Evolutionary conservation across 2,113 vertebrate species (phyloP), one percentile per base, ranked within the genome.

Genomic region (Tupaia tana): DNA sequence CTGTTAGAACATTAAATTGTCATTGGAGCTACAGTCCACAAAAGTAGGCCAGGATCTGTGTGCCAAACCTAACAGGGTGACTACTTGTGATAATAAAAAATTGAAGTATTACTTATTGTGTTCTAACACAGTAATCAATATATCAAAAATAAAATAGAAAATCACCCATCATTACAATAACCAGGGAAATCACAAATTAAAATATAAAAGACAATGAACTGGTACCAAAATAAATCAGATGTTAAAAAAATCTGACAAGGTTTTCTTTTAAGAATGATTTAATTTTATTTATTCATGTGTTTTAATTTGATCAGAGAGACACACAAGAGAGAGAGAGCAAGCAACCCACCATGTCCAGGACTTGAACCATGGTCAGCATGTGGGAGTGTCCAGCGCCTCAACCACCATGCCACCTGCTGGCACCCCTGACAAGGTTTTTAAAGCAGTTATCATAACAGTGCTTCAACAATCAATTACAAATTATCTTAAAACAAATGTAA

Each of bases 1-100:
- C 31, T 75, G 64, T 93, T 5, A 81, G 31, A 81, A 90, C 90
- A n/a, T 90, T 29, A 95, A 85, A 90, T 75, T 95, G 13, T 54
- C 31, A 25, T 78, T 78, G 31, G 20, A 86, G 66, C 6, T 27
- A 73, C n/a, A 93, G 31, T 16, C 52, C 52, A 75, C 66, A 89
- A 89, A 84, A 85, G 15, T 78, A 89, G 66, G 20, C 31, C 63
- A 90, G 18, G 74, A 74, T 27, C 83, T 67, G 52, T 22, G 52
- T 61, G 61, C 54, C 61, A 91, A 95, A 82, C 13, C 54, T 77
- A 95, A 59, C 24, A 85, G 15, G 16, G n/a, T 73, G 79, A 70
- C 43, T 83, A 6, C 43, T 24, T 89, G 31, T 31, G 93, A 73
- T 19, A 89, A 93, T 83, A 61, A 90, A 89, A 75, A 3, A 86